Base-by-base conservation (phyloP, 2,888 invertebrate genomes). In the Chorisops tibialis region DNA sequence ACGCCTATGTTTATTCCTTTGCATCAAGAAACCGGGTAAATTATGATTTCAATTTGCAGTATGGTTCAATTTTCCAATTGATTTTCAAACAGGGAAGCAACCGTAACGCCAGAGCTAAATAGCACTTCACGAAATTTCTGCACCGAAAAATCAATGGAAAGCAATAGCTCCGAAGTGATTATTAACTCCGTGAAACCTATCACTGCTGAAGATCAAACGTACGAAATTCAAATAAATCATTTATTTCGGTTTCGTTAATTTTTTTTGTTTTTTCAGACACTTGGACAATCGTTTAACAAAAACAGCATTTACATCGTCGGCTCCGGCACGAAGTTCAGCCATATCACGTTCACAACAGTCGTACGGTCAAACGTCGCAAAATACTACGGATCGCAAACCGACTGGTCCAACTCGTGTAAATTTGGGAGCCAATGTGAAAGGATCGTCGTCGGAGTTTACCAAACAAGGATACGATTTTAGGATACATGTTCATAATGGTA, bases 1-100 rank as follows among this genome's bases (percentile, higher is more conserved):
- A 98, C 96, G 6, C 98, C 98, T 0, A 93, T 98, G 79, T 95
- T 94, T 75, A 88, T 98, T 70, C 92, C 94, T 18, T 79, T 83
- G 62, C 80, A 83, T 43, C 88, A 88, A 69, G 83, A 86, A 68
- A 81, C 67, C 3, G 63, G 67, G 66, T 70, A 58, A 56, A 4
- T 11, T 24, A 14, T 19, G 16, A 14, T 4, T 4, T 4, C 43
- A 7, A 14, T 16, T 43, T 16, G 5, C 30, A 30, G 2, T 30
- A 1, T 9, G 30, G 5, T 5, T 30, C 30, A 30, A 30, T 30
- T 30, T 21, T 18, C 5, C 12, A 39, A 9, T 11, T 14, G 14
- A 18, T 59, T 54, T 30, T 30, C 9, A 30, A 7, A 16, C 51
- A 69, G 67, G 12, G 68, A 66, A 41, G 18, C 45, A 18, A 38